phyloP scores from a whole-genome alignment of 2,888 invertebrate species.

The Leptura quadrifasciata region DNA sequence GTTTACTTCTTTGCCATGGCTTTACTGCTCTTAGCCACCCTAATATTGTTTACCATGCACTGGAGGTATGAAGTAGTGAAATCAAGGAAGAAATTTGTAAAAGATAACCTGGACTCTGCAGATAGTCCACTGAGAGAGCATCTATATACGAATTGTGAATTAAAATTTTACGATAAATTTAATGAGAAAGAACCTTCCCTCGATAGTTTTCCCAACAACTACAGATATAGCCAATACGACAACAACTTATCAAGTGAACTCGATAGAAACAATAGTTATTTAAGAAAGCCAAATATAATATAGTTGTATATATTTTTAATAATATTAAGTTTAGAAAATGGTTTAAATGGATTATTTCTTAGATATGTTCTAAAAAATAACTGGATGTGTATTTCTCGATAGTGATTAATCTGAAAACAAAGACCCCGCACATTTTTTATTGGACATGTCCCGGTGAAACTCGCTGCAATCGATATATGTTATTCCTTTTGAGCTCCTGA shows the following conservation, averaged over 20 bases:
- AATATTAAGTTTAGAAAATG: not conserved
- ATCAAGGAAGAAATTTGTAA: slow-evolving; percentile 10
- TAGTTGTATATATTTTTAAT: not conserved
- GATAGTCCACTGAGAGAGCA: not conserved
- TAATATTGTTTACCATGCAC: slow-evolving; percentile 8
- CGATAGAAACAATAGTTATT: not conserved
- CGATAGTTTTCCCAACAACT: not conserved
- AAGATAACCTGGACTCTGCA: not conserved
- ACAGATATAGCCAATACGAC: slow-evolving; percentile 17
- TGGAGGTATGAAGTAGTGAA: slow-evolving; percentile 19
- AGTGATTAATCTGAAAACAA: too few relatives aligned
- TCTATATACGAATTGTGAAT: slow-evolving; percentile 10
- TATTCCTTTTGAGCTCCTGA: too few relatives aligned
- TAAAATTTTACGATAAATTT: slow-evolving; percentile 3
- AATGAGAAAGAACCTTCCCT: not conserved
- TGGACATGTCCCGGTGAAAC: too few relatives aligned
- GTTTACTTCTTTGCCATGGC: slow-evolving; percentile 2
- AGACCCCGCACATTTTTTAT: too few relatives aligned
- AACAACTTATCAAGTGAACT: not conserved
- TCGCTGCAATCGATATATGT: too few relatives aligned
- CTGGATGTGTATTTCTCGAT: too few relatives aligned
- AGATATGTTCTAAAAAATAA: too few relatives aligned
- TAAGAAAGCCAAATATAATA: not conserved
- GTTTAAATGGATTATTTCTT: not conserved
- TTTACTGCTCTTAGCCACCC: not conserved